phyloP scores from a whole-genome alignment of 2,797 vertebrate genomes.

The Gallinago nigripennis region DNA sequence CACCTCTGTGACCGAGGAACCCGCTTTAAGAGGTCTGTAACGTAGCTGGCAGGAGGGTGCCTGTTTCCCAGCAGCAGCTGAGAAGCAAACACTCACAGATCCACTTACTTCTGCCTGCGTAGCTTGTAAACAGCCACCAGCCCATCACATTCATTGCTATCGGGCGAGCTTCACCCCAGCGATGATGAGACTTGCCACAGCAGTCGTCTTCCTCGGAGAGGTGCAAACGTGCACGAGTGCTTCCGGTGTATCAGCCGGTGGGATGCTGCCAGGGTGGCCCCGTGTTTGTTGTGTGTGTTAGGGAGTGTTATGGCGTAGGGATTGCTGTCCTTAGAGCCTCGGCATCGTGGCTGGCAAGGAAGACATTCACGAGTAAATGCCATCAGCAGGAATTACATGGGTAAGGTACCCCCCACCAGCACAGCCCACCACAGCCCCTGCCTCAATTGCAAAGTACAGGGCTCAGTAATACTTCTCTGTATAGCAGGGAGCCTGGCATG shows the following conservation, averaged over 20 bases:
- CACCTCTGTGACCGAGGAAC: neutral
- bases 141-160: neutral
- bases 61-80: conserved; percentile 24
- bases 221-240: accelerated
- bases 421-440: neutral
- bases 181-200: neutral
- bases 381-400: neutral
- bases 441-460: neutral
- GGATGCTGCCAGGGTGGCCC: neutral
- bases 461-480: neutral
- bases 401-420: neutral
- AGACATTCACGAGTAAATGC: accelerated
- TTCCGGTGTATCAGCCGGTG: neutral
- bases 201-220: neutral
- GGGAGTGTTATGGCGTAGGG: neutral
- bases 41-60: neutral
- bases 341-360: neutral
- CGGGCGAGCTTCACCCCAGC: neutral
- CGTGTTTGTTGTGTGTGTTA: accelerated
- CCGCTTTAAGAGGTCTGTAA: neutral
- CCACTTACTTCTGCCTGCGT: neutral
- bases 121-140: neutral
- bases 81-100: conserved; percentile 1
- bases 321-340: neutral
- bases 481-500: neutral